These are phyloP conservation scores for Catamblyrhynchus diadema DNA, from an alignment of 2,797 vertebrate genomes.

Conservation along the genomic window DNA sequence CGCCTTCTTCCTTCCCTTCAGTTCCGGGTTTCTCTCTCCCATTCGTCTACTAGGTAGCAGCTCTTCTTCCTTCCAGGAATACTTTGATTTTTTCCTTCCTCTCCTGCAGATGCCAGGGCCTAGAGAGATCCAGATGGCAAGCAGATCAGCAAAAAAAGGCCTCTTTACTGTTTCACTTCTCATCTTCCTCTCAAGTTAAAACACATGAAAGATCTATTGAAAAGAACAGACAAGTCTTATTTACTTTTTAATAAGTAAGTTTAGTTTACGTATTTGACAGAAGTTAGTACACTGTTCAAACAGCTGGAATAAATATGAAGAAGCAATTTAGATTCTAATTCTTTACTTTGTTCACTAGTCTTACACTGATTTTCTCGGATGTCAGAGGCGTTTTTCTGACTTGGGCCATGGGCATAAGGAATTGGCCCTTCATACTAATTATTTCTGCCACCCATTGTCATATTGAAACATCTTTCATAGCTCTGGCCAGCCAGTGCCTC, in stretches of 20 bases:
- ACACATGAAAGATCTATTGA: constrained; percentile 63
- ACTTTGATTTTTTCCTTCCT: constrained; percentile 63
- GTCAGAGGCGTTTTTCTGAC: background rate
- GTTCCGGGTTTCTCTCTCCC: constrained; percentile 62
- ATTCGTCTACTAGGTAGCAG: constrained; percentile 71
- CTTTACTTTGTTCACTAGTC: constrained; percentile 1
- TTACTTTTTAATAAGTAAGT: constrained; percentile 61
- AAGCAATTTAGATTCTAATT: constrained; percentile 23
- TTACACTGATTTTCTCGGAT: constrained; percentile 8
- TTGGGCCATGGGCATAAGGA: background rate
- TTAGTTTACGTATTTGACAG: constrained; percentile 48
- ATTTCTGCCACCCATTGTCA: background rate
- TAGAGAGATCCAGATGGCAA: constrained; percentile 72
- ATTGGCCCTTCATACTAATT: background rate
- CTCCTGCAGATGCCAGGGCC: constrained; percentile 70
- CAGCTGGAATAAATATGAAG: constrained; percentile 51
- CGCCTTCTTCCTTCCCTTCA: constrained; percentile 58
- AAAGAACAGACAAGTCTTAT: constrained; percentile 64
- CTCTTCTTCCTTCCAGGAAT: constrained; percentile 67
- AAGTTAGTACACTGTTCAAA: constrained; percentile 34
- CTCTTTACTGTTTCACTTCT: constrained; percentile 62
- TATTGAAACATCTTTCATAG: background rate
- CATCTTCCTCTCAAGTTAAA: constrained; percentile 71
- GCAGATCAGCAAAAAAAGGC: constrained; percentile 55
- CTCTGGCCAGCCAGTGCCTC: background rate